Base-by-base conservation (phyloP, 2,113 vertebrate genomes). In the Notothenia rossii region DNA sequence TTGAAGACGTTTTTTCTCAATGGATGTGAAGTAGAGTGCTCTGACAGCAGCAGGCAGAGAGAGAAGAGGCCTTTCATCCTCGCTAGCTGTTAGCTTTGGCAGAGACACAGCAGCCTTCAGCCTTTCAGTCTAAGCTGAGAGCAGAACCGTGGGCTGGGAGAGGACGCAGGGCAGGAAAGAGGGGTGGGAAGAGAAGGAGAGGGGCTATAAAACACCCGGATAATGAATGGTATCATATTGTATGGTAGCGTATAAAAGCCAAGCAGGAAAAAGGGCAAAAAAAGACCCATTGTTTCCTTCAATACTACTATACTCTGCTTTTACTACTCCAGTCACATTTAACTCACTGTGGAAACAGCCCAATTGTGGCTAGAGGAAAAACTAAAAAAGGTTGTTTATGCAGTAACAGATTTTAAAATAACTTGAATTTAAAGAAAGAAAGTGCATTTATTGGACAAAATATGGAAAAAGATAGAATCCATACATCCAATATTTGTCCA, bases 1-100 rank as follows among this genome's bases (percentile, higher is more conserved):
- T 11, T 58, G 48, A 78, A 48, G 45, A 67, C 61, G 22, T 88
- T 86, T 88, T 86, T 84, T 87, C 74, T 91, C 72, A 85, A 77
- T 89, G 65, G 82, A 89, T 49, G 65, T 83, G 78, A 71, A 91
- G 86, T 65, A 79, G 67, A 72, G 58, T 20, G 46, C 73, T 81
- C 45, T 81, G 86, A 86, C 80, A 79, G 75, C 58, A 72, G 85
- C 81, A 25, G 81, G 86, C 74, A 73, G 36, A 59, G 84, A 50
- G 81, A 92, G 89, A 91, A 82, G 82, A 85, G 78, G 83, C 86
- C 85, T 91, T 93, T 92, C 85, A 91, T 90, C 81, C 73, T 68
- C 25, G 76, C 62, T 86, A 82, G 81, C 80, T 84, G 84, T 90
- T 92, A 69, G 91, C 85, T 89, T 91, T 94, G 92, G 91, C 92